Percentiles rank a stretch among this genome's conserved stretches.
Conservation (phyloP, 2,113 vertebrate species). For the Bambusicola thoracicus region DNA sequence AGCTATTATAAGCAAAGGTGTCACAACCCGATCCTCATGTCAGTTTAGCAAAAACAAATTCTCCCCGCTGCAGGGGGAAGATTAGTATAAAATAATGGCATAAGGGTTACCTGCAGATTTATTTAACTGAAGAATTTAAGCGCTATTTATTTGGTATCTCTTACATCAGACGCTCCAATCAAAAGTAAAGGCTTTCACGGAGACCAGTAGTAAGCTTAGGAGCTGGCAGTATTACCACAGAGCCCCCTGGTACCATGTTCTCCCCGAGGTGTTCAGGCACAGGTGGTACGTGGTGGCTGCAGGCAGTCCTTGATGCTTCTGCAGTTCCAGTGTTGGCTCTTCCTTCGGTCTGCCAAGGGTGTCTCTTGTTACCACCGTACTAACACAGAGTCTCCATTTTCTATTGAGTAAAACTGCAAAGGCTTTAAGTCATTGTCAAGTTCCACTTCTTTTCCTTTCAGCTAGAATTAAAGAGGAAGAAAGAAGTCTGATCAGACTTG, state of each 20-base stretch:
- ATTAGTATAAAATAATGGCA: not conserved
- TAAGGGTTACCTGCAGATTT: not conserved
- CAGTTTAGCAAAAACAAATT: not conserved
- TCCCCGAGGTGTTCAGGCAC: not conserved
- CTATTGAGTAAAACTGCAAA: conserved; percentile 91
- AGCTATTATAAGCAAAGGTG: not conserved
- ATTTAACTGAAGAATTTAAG: conserved; percentile 17
- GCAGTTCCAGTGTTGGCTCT: not conserved
- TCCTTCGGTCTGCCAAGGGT: not conserved
- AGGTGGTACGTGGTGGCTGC: not conserved
- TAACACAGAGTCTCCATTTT: conserved; percentile 88
- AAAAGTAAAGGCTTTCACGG: not conserved
- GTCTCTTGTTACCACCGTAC: conserved; percentile 86
- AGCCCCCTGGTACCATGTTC: not conserved
- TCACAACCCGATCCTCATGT: not conserved
- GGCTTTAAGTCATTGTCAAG: conserved; percentile 90
- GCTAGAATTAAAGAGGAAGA: conserved; percentile 72
- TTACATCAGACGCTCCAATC: not conserved
- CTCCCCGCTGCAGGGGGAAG: not conserved
- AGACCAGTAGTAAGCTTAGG: not conserved
- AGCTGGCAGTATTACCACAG: not conserved
- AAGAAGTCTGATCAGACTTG: not conserved
- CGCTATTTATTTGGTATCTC: not conserved
- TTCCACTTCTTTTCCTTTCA: conserved; percentile 87
- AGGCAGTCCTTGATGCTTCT: not conserved